Conservation (phyloP, 2,797 vertebrate species). For the Alauda arvensis region DNA sequence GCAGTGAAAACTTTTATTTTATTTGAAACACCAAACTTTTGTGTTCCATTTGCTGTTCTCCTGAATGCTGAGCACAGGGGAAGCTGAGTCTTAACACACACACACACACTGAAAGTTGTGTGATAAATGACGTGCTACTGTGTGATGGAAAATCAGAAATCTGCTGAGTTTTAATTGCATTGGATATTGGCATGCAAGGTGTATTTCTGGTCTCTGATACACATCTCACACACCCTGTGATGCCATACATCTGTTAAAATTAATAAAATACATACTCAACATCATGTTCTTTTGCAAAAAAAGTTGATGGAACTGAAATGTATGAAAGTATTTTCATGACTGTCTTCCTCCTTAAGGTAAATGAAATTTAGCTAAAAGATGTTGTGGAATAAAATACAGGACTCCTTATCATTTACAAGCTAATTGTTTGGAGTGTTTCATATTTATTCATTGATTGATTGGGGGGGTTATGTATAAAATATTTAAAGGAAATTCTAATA, state of each 20-base stretch:
- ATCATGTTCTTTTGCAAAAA: neutral
- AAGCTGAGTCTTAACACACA: neutral
- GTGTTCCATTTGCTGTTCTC: neutral
- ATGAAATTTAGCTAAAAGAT: neutral
- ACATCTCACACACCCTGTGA: neutral
- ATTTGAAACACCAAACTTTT: neutral
- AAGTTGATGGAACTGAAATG: neutral
- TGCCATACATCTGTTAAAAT: neutral
- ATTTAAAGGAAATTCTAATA: neutral
- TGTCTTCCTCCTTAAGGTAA: neutral
- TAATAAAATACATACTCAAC: neutral
- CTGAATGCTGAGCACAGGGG: neutral
- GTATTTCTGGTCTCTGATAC: neutral
- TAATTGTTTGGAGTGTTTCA: neutral
- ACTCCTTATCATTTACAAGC: neutral
- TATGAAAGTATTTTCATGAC: neutral
- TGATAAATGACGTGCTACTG: neutral
- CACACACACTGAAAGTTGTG: fast-evolving
- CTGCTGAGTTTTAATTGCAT: neutral
- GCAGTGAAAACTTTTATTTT: neutral
- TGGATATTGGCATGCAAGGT: neutral
- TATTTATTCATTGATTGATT: neutral
- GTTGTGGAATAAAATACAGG: neutral
- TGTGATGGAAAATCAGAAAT: neutral
- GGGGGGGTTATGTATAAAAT: neutral